phyloP scores from a whole-genome alignment of 2,888 invertebrate species.

The Hydrotaea diabolus region DNA sequence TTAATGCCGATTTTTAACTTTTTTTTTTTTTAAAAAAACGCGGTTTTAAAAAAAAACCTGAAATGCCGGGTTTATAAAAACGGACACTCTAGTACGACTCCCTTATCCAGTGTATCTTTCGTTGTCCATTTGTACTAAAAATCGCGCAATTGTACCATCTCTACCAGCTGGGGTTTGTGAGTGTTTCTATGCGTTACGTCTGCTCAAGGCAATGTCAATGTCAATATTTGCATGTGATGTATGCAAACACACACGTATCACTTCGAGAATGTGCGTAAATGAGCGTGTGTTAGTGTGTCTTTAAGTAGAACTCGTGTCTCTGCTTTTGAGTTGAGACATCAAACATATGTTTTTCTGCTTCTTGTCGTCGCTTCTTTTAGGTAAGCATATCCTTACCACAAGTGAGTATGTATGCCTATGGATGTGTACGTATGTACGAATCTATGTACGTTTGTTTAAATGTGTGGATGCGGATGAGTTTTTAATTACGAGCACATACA shows the following conservation, averaged over 20 bases:
- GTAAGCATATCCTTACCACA: background rate
- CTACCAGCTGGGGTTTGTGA: too few relatives aligned
- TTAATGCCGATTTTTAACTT: too few relatives aligned
- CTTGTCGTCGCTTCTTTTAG: background rate
- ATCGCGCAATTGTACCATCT: too few relatives aligned
- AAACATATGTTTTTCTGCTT: background rate
- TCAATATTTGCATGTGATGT: constrained; percentile 6
- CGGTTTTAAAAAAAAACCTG: too few relatives aligned
- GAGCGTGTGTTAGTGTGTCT: background rate
- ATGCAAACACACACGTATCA: background rate
- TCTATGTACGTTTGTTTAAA: background rate
- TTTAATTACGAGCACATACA: background rate
- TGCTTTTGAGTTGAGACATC: background rate
- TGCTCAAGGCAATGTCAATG: constrained; percentile 9
- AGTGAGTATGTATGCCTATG: background rate
- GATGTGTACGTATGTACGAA: background rate
- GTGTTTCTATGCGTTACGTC: background rate
- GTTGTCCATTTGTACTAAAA: too few relatives aligned
- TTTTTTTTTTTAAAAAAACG: too few relatives aligned
- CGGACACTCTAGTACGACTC: too few relatives aligned
- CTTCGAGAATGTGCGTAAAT: background rate
- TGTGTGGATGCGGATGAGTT: background rate
- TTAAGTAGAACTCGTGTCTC: background rate
- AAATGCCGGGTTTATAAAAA: too few relatives aligned
- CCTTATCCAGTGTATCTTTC: too few relatives aligned